A percentile compares a stretch with the other conserved stretches of the same genome.
These are phyloP conservation scores for Glaucidium brasilianum DNA, from an alignment of 2,113 vertebrate species.

Conservation along the genomic window DNA sequence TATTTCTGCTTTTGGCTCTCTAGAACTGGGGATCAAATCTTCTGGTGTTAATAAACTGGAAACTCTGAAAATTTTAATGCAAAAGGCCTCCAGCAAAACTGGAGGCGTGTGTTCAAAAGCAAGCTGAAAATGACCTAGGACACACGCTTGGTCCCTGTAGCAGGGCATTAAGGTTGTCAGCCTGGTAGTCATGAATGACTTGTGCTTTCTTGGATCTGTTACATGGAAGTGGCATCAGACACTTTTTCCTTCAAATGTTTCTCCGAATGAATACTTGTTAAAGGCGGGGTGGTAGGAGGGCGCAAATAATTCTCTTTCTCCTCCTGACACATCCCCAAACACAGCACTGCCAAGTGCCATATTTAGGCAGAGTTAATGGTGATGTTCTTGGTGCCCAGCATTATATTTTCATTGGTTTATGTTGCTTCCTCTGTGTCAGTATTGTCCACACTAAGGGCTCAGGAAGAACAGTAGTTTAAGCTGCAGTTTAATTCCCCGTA, in stretches of 20 bases:
- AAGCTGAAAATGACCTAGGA: background rate
- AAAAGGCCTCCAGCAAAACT: background rate
- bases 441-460: background rate
- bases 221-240: background rate
- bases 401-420: background rate
- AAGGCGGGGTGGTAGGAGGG: background rate
- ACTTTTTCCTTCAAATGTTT: background rate
- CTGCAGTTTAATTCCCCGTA: slow-evolving; percentile 23
- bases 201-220: background rate
- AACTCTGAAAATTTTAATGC: background rate
- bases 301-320: background rate
- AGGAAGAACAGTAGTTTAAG: background rate
- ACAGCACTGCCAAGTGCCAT: background rate
- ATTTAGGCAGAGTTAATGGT: background rate
- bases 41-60: background rate
- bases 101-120: background rate
- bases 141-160: background rate
- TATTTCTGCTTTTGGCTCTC: background rate
- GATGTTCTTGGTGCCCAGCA: background rate
- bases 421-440: background rate
- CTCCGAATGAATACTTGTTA: background rate
- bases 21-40: background rate
- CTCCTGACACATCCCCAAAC: background rate
- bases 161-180: background rate
- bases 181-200: background rate